phyloP scores from a whole-genome alignment of 2,888 invertebrate genomes.

The Apotomis turbidana region DNA sequence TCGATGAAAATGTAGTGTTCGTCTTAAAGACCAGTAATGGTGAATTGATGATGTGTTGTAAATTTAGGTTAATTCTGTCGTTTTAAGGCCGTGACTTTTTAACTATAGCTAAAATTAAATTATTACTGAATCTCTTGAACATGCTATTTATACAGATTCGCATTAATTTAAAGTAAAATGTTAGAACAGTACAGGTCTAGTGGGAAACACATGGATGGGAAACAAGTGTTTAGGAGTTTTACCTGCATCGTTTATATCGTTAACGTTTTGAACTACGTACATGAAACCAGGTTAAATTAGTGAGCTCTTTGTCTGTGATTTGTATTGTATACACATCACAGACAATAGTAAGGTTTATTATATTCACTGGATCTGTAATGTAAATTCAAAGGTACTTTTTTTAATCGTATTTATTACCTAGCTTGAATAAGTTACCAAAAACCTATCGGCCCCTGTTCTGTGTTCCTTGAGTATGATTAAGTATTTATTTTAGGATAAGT shows the following conservation, averaged over 20 bases:
- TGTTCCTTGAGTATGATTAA: constrained; percentile 66
- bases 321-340: neutral
- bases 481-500: constrained; percentile 75
- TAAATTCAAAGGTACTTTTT: neutral
- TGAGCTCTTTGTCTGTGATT: too few species aligned
- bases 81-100: neutral
- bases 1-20: neutral
- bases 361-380: neutral
- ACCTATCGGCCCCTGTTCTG: constrained; percentile 51
- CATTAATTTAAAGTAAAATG: neutral
- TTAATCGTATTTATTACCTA: neutral
- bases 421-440: constrained; percentile 57
- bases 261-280: too few species aligned
- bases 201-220: neutral
- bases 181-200: neutral
- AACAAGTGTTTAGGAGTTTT: too few species aligned
- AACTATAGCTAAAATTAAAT: neutral
- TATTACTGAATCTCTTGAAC: constrained; percentile 14
- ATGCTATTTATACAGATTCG: neutral
- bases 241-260: too few species aligned
- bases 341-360: neutral
- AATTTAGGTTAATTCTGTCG: constrained; percentile 10
- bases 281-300: too few species aligned
- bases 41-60: constrained; percentile 1
- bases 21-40: constrained; percentile 12